Evolutionary conservation across 2,888 invertebrate species (phyloP), one percentile per base, ranked within the genome.

Genomic region (Ichneumoninae sp.): DNA sequence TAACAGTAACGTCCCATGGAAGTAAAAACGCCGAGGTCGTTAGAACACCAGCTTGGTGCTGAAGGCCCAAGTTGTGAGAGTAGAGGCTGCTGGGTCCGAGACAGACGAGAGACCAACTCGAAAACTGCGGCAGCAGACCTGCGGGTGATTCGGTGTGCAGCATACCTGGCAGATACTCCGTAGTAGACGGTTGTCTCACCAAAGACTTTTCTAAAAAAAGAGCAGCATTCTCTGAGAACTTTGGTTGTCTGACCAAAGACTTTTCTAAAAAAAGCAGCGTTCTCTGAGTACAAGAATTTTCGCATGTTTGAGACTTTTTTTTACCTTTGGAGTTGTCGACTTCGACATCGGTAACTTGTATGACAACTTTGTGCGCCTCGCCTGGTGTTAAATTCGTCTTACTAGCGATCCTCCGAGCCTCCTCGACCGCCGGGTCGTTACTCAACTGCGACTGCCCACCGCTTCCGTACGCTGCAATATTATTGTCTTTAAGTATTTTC

Each of bases 161-260:
- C 98, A 99, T 98, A 76, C 98, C 98, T 0, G 98, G 97, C 47
- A 98, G 95, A 94, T 98, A 98, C 94, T 98, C 98, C 0, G 97
- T 98, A 0, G 98, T 98, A 1, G 97, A 97, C 1, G 97, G 96
- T 92, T 96, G 96, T 0, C 96, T 95, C 30, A 95, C 94, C 33
- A 96, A 94, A 73, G 94, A 92, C 90, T 95, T 96, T 77, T 96
- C 96, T 95, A 44, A 10, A 88, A 44, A 8, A 87, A 65, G n/a
- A 76, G n/a, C n/a, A 3, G 40, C 16, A 57, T 33, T n/a, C 36
- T 57, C 13, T 19, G n/a, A 65, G 36, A 19, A n/a, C 52, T 54
- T 13, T 47, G 44, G 16, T 47, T 47, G 16, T 47, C 44, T 47
- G 13, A 16, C 44, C 44, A 47, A 47, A 47, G 13, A 13, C 3